These are phyloP conservation scores for Sebastes flavidus DNA, from an alignment of 2,797 vertebrate genomes.

Conservation along the genomic window DNA sequence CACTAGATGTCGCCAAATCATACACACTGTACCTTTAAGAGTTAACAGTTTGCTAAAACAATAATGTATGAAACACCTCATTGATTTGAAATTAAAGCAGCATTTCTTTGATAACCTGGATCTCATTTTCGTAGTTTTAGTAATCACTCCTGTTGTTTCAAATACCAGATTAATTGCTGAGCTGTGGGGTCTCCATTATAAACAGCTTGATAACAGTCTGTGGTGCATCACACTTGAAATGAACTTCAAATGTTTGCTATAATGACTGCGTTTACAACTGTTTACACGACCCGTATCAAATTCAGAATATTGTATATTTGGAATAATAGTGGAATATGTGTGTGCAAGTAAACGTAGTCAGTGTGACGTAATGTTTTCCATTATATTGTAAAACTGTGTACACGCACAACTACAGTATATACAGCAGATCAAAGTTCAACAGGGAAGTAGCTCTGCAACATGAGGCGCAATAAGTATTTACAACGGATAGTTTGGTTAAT, in stretches of 20 bases:
- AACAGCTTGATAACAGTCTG: neutral
- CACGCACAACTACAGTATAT: neutral
- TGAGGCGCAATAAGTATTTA: neutral
- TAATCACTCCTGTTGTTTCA: neutral
- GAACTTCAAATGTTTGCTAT: too few species aligned
- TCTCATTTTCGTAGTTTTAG: neutral
- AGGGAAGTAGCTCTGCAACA: neutral
- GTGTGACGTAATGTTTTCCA: neutral
- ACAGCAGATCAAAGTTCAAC: neutral
- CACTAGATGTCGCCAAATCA: too few species aligned
- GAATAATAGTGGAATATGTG: too few species aligned
- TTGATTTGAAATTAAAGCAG: neutral
- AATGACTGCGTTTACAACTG: too few species aligned
- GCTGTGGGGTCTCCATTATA: neutral
- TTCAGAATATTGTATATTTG: too few species aligned
- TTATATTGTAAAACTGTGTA: neutral
- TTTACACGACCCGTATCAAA: too few species aligned
- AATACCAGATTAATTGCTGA: neutral
- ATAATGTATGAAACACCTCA: neutral
- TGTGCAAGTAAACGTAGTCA: too few species aligned
- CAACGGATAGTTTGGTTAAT: neutral
- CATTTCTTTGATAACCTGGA: neutral
- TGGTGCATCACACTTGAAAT: neutral
- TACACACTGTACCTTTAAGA: fast-evolving
- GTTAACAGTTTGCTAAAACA: neutral